Evolutionary conservation across 2,888 invertebrate genomes (phyloP), one percentile per base, ranked within the genome.

Genomic region (Sesamia inferens): DNA sequence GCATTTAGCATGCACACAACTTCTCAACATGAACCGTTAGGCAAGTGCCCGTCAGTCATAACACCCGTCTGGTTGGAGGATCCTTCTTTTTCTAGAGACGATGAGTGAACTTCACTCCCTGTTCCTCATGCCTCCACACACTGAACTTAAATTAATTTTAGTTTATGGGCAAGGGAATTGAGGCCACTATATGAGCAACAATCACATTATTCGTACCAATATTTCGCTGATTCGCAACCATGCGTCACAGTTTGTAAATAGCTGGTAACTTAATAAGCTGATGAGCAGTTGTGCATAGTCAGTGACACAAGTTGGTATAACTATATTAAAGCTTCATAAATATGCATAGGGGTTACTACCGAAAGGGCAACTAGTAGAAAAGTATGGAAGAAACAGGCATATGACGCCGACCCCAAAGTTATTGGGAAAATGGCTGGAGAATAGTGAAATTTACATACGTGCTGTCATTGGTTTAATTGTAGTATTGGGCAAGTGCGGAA

Each of bases 241-340:
- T 51, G 58, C 31, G 24, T 58, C 16, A 16, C 16, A 8, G 16
- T 42, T 13, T 24, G 55, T 57, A 74, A 74, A 74, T 22, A 74
- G 58, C 16, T 19, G 31, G n/a, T 31, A 74, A 74, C 31, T 74
- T 74, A 51, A 74, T 74, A 64, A 74, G 14, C 51, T 75, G 51
- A 74, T 75, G 75, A 74, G 57, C 63, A 24, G 31, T 44, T 64
- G 10, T 58, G 48, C 74, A 24, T 63, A 57, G 24, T n/a, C 10
- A 1, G n/a, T 19, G 16, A 44, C 14, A 31, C 64, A 63, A 48
- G 24, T 48, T 24, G 19, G 5, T 47, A 13, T n/a, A 22, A 19
- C 5, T 63, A 48, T 22, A n/a, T 19, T 16, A n/a, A 74, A 74
- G 14, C 39, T 0, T 31, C 22, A 61, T 39, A 55, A 39, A 22